Evolutionary conservation across 1,140 invertebrate species (phyloP).

Genomic region (Caenorhabditis briggsae): DNA sequence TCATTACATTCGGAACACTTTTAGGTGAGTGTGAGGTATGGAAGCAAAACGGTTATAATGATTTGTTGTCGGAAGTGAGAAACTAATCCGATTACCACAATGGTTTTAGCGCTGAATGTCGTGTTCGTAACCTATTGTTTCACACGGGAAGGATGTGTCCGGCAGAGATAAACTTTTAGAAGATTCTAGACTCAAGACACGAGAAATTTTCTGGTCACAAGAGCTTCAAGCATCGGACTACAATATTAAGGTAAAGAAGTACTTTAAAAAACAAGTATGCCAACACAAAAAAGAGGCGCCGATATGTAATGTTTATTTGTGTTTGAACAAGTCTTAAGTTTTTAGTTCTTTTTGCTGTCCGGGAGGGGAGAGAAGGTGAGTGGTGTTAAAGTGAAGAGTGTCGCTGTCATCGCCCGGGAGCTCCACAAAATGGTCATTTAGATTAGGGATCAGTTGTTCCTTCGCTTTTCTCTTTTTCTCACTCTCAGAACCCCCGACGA

Average conservation of each 20-base stretch:
- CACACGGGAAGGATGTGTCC: slow-evolving; percentile 2
- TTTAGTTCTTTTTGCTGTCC: not conserved
- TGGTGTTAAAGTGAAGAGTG: slow-evolving; percentile 41
- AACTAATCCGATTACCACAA: slow-evolving; percentile 50
- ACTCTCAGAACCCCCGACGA: not conserved
- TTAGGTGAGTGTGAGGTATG: not conserved
- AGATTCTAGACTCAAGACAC: not conserved
- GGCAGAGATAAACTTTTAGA: not conserved
- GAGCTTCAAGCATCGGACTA: not conserved
- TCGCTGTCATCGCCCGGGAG: slow-evolving; percentile 35
- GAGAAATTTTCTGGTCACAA: not conserved
- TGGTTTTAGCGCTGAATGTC: not conserved
- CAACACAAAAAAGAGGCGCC: not conserved
- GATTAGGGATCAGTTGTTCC: slow-evolving; percentile 47
- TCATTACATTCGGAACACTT: slow-evolving; percentile 34
- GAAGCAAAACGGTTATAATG: slow-evolving; percentile 35
- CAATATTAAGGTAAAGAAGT: slow-evolving; percentile 13
- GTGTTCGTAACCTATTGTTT: slow-evolving; percentile 25
- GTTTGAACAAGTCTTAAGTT: slow-evolving; percentile 50
- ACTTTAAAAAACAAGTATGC: slow-evolving; percentile 21
- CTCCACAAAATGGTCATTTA: slow-evolving; percentile 46
- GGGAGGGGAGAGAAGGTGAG: slow-evolving; percentile 19
- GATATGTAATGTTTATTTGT: slow-evolving; percentile 21
- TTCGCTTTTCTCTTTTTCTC: slow-evolving; percentile 5
- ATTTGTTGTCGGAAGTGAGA: slow-evolving; percentile 26